phyloP scores from a whole-genome alignment of 2,113 vertebrate species.

The Pachycephala philippinensis region DNA sequence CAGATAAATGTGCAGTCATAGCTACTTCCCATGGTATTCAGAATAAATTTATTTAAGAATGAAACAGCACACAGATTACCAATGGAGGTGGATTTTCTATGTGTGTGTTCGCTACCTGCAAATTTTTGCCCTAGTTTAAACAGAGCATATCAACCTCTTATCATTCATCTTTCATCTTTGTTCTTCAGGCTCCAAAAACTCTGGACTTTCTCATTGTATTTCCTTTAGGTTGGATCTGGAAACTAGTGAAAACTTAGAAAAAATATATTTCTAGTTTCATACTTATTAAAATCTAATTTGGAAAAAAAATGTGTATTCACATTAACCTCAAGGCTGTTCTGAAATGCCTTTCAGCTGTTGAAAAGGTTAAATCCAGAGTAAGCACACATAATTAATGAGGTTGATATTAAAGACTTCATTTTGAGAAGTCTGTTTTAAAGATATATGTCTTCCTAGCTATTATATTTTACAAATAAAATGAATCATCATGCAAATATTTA shows the following conservation, averaged over 20 bases:
- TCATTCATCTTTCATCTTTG: neutral
- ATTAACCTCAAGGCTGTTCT: neutral
- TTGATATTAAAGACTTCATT: neutral
- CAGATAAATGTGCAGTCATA: neutral
- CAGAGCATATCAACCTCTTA: neutral
- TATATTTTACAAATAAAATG: neutral
- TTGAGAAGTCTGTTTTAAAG: neutral
- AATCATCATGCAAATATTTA: neutral
- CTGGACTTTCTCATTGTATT: neutral
- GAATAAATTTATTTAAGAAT: neutral
- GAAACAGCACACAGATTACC: neutral
- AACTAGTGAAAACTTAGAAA: neutral
- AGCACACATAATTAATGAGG: neutral
- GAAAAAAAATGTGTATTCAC: neutral
- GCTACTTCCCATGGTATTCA: neutral
- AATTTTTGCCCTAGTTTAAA: neutral
- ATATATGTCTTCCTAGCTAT: neutral
- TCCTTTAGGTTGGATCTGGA: neutral
- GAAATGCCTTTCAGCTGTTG: neutral
- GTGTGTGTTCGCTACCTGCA: neutral
- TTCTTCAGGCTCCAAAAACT: neutral
- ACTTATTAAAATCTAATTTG: neutral
- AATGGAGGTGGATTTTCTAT: neutral
- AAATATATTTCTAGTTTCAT: constrained; percentile 1
- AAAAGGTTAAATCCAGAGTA: neutral